Percentiles rank a stretch among this genome's conserved stretches.
phyloP scores from a whole-genome alignment of 2,113 vertebrate genomes.

The Perca schrenkii region DNA sequence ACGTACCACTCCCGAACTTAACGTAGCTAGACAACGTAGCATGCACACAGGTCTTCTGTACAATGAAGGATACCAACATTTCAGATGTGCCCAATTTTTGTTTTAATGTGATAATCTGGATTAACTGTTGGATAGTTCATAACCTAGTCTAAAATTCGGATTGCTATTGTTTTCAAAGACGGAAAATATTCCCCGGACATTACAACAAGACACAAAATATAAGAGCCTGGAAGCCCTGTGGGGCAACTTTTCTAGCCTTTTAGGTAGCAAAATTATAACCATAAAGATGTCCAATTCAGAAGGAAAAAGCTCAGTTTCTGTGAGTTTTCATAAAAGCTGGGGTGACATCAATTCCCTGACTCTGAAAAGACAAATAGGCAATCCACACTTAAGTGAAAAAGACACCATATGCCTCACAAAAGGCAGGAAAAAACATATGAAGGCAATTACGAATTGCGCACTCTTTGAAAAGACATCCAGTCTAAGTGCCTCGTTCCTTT shows the following conservation, averaged over 20 bases:
- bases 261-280: slow-evolving; percentile 93
- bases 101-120: not conserved
- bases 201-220: slow-evolving; percentile 83
- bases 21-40: not conserved
- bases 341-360: slow-evolving; percentile 87
- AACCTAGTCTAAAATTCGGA: too few relatives aligned
- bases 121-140: not conserved
- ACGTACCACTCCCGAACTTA: not conserved
- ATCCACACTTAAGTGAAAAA: slow-evolving; percentile 74
- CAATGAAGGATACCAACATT: not conserved
- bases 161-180: not conserved
- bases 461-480: slow-evolving; percentile 51
- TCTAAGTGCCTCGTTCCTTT: slow-evolving; percentile 55
- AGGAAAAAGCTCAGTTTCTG: slow-evolving; percentile 89
- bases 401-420: slow-evolving; percentile 78
- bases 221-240: slow-evolving; percentile 85
- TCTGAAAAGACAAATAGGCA: slow-evolving; percentile 93
- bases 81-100: not conserved
- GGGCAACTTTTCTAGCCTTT: slow-evolving; percentile 89
- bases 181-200: slow-evolving; percentile 82
- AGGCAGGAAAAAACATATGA: slow-evolving; percentile 65
- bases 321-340: slow-evolving; percentile 96
- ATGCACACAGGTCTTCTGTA: not conserved
- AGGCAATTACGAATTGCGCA: slow-evolving; percentile 60
- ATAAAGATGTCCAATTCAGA: slow-evolving; percentile 94